These are phyloP conservation scores for Mus pahari DNA, from an alignment of 2,113 vertebrate genomes.

Conservation along the genomic window DNA sequence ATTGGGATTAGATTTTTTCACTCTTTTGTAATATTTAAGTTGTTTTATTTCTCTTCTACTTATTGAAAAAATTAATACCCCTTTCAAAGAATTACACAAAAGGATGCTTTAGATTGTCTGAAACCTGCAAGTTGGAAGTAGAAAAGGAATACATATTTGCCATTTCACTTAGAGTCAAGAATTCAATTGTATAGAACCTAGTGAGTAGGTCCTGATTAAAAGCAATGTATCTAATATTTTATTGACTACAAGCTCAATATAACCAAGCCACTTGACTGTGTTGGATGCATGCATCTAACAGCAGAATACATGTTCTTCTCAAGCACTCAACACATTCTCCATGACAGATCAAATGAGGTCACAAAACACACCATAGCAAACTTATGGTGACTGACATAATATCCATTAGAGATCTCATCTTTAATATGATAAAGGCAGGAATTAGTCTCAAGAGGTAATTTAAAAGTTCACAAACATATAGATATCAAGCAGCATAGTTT, in stretches of 20 bases:
- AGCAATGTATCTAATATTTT: constrained; percentile 10
- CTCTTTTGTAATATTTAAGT: constrained; percentile 18
- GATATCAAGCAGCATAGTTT: background rate
- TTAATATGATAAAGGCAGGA: constrained; percentile 22
- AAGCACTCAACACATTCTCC: background rate
- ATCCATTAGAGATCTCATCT: background rate
- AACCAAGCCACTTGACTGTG: background rate
- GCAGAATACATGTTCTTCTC: background rate
- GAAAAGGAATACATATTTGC: constrained; percentile 53
- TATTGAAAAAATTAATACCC: constrained; percentile 34
- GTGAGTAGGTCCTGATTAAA: background rate
- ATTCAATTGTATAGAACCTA: constrained; percentile 28
- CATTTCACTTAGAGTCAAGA: constrained; percentile 55
- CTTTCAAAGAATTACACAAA: constrained; percentile 37
- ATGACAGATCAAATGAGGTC: background rate
- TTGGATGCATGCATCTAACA: background rate
- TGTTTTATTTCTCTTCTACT: background rate
- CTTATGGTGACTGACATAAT: background rate
- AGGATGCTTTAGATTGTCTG: constrained; percentile 25
- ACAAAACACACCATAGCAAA: background rate
- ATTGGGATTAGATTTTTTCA: constrained; percentile 1
- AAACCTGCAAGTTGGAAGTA: constrained; percentile 40
- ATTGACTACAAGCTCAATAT: background rate
- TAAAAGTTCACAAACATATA: background rate
- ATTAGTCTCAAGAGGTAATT: constrained; percentile 3